These are phyloP conservation scores for Buceros bicornis DNA, from an alignment of 2,797 vertebrate species.

Conservation along the genomic window DNA sequence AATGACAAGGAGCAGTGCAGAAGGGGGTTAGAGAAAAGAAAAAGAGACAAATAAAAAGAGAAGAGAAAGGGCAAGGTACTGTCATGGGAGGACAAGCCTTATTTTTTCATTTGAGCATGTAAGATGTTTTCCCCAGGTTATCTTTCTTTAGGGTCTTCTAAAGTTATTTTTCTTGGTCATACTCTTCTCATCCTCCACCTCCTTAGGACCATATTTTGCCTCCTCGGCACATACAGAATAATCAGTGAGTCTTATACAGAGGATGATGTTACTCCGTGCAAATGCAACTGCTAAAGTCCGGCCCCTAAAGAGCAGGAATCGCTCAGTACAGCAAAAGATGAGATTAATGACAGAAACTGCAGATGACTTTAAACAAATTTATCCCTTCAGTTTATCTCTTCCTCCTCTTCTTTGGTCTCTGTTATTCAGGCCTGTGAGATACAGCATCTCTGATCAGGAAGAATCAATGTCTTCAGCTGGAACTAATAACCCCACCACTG, in stretches of 20 bases:
- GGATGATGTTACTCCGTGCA: not conserved
- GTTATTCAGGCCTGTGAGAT: not conserved
- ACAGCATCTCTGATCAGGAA: not conserved
- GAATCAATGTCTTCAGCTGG: not conserved
- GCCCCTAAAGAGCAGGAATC: not conserved
- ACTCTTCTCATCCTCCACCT: not conserved
- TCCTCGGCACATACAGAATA: not conserved
- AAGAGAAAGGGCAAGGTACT: not conserved
- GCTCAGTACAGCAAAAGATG: not conserved
- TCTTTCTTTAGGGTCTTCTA: not conserved
- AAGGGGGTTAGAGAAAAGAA: not conserved
- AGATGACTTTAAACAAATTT: conserved; percentile 18
- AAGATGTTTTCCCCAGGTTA: not conserved
- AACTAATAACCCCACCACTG: not conserved
- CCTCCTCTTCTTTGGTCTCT: not conserved
- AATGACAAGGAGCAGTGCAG: conserved; percentile 40
- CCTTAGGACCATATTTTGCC: not conserved
- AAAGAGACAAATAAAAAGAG: not conserved
- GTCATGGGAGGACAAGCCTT: not conserved
- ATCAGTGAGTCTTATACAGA: not conserved
- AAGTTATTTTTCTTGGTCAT: not conserved
- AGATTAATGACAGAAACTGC: not conserved
- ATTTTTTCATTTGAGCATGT: not conserved
- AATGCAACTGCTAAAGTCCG: not conserved
- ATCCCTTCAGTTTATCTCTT: not conserved